Evolutionary conservation across 2,888 invertebrate species (phyloP).

Genomic region (Acronicta psi): DNA sequence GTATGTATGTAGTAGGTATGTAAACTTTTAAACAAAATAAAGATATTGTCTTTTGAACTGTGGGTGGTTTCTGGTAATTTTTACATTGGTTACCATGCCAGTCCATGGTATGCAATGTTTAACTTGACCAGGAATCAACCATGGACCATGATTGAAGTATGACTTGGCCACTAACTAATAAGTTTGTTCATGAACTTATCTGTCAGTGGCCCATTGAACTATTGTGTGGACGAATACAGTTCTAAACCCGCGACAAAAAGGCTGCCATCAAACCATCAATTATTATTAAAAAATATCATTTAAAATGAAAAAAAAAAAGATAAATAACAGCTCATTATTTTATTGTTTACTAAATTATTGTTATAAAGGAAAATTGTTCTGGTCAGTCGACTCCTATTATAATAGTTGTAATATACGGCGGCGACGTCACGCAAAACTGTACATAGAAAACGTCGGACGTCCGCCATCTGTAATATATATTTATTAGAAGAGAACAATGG

Average conservation of each 20-base stretch:
- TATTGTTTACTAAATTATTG: constrained; percentile 74
- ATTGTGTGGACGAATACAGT: constrained; percentile 11
- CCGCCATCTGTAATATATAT: constrained; percentile 72
- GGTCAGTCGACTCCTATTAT: constrained; percentile 81
- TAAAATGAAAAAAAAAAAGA: constrained; percentile 48
- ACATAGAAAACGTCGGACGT: constrained; percentile 62
- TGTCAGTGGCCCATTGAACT: no score
- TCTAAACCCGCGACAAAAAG: constrained; percentile 34
- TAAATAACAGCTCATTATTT: constrained; percentile 62
- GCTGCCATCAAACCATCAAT: constrained; percentile 47
- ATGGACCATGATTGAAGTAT: no score
- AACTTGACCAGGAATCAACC: no score
- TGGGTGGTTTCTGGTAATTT: background rate
- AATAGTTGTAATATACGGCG: constrained; percentile 66
- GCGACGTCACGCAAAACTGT: constrained; percentile 66
- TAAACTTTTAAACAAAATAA: no score
- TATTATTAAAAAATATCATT: constrained; percentile 52
- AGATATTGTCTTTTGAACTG: no score
- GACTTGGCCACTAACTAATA: no score
- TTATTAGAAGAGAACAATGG: constrained; percentile 69
- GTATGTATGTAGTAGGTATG: no score
- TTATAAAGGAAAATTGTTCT: constrained; percentile 76
- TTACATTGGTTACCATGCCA: background rate
- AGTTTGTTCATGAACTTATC: no score
- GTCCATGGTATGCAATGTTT: no score